Base-by-base conservation (phyloP, 1,140 invertebrate species). In the Neodiprion lecontei region DNA sequence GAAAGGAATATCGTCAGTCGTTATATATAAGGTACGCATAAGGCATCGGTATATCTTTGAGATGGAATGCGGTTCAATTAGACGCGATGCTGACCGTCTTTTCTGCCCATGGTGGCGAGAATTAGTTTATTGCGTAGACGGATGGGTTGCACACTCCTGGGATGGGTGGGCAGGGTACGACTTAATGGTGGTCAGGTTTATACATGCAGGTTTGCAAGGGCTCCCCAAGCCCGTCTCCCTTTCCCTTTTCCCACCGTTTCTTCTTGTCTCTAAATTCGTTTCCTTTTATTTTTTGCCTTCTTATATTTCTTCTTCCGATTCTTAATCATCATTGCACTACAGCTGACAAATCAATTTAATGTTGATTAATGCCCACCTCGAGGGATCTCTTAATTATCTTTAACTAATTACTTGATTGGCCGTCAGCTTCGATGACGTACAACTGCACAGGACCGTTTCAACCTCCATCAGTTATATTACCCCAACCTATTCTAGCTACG, bases 61-160 rank as follows among this genome's bases (percentile, higher is more conserved):
- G 72, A 74, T 76, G 84, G 86, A 87, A 87, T 85, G 84, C 85
- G 80, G 84, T 84, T 83, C 84, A 87, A 86, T 86, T 84, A 86
- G 86, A 81, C 78, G 77, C 83, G 73, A 76, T 67, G 80, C 17
- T 47, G 40, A 14, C 23, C 47, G 17, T 23, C 14, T 48, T 61
- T 53, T 77, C 28, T 48, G 17, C 17, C 17, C 17, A 21, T 21
- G 9, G 21, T 40, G 48, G 68, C 70, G 70, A 74, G 82, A 82
- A 84, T 84, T 84, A 78, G 80, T 84, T 83, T 83, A 81, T 83
- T 83, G 82, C 78, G 68, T 80, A 77, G 76, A 83, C 79, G 65
- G 40, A 53, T 68, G 70, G 79, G 77, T 80, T 81, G 17, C n/a
- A 53, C 50, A n/a, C 17, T 21, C 17, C 17, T 21, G 17, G 17